Percentiles rank a stretch among this genome's conserved stretches.
These are phyloP conservation scores for Hormiphora californensis DNA, from an alignment of 37 sponge, comb jelly and placozoan genomes.

Conservation along the genomic window DNA sequence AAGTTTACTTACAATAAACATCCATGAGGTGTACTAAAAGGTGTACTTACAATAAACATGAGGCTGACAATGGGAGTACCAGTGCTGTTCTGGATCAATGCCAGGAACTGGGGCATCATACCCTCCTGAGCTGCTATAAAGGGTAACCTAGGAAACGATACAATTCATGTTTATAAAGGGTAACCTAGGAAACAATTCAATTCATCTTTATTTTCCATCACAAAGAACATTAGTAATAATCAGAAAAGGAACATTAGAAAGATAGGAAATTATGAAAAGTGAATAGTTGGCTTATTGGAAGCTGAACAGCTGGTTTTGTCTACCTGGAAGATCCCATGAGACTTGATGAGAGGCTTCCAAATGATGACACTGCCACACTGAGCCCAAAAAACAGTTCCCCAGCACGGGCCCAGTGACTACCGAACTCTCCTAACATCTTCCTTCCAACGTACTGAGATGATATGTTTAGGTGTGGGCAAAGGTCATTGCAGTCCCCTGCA, in stretches of 20 bases:
- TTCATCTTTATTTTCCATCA: too few species aligned
- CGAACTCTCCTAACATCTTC: neutral
- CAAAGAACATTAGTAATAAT: too few species aligned
- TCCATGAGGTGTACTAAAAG: too few species aligned
- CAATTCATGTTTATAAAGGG: neutral
- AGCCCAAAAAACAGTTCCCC: slow-evolving; percentile 20
- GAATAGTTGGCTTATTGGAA: too few species aligned
- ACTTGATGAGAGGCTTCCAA: neutral
- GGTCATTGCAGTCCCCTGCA: neutral
- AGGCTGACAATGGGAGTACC: slow-evolving; percentile 15
- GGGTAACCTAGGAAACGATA: neutral
- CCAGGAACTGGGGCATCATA: slow-evolving; percentile 7
- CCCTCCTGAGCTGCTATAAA: slow-evolving; percentile 32
- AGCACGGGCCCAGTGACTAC: neutral
- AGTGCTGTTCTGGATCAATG: neutral
- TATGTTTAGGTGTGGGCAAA: neutral
- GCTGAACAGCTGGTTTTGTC: too few species aligned
- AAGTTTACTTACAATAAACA: too few species aligned
- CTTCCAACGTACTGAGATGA: neutral
- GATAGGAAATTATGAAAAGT: too few species aligned
- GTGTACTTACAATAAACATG: neutral
- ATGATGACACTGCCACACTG: neutral
- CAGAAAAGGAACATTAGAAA: too few species aligned
- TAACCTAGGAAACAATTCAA: neutral
- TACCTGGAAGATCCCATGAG: slow-evolving; percentile 8